Evolutionary conservation across 2,797 vertebrate species (phyloP), one percentile per base, ranked within the genome.

Genomic region (Potorous gilbertii): DNA sequence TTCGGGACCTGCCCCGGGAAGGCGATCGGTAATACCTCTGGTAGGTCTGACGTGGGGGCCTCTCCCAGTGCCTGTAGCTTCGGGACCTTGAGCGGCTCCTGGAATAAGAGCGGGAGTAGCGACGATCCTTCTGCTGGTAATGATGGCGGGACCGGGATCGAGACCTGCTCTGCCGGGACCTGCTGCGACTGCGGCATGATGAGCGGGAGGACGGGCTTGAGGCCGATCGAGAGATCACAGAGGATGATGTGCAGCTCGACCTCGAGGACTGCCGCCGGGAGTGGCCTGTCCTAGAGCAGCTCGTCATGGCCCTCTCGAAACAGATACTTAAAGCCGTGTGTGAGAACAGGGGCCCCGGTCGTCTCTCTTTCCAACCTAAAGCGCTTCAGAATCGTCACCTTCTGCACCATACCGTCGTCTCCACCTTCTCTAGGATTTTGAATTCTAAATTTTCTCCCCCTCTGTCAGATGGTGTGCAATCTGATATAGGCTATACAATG

Each of bases 51-150:
- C 98, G 97, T 0, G 96, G 98, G 34, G 97, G 97, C 52, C 97
- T 57, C 9, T 93, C 91, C 0, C 96, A 94, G 95, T 54, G 94
- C 29, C 93, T 18, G n/a, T 95, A 98, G 28, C 97, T 94, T 2
- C 95, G 96, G 0, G 99, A 98, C 0, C 97, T 96, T 0, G 99
- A 99, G 0, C 98, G 93, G 96, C 98, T 99, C 14, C 98, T 98
- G 0, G 98, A 98, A 18, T 98, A 99, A 0, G 99, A 99, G 1
- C 98, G 97, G 0, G 98, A 99, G 1, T 97, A 98, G 55, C 98
- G 98, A 57, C 98, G 62, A 12, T 91, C 97, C 59, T 97, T 97
- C 8, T 56, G 95, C 56, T 95, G 97, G n/a, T 95, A 87, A 21
- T 59, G 96, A 91, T 96, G 91, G 13, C 97, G 90, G 0, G 95